These are phyloP conservation scores for Hybognathus amarus DNA, from an alignment of 2,797 vertebrate species.

Conservation along the genomic window DNA sequence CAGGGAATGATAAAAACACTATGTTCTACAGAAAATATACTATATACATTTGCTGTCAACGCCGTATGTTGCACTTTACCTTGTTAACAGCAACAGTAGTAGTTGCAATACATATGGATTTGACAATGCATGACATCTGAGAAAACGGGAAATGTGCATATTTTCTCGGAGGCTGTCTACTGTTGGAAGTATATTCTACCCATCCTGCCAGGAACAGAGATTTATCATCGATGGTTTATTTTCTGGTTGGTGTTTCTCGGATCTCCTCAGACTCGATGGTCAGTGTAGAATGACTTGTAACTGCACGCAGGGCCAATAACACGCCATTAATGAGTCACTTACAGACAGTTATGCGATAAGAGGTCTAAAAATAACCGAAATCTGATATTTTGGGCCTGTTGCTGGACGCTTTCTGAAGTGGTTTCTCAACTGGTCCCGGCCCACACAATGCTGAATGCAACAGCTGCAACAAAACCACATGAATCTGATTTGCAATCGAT, in stretches of 20 bases:
- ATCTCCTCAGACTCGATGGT: not conserved
- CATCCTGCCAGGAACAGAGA: not conserved
- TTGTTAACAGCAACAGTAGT: conserved; percentile 43
- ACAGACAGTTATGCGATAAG: conserved; percentile 68
- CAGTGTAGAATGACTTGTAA: not conserved
- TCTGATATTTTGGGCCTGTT: conserved; percentile 6
- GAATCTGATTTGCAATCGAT: not conserved
- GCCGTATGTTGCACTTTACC: conserved; percentile 29
- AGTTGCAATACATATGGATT: conserved; percentile 9
- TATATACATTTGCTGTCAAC: conserved; percentile 66
- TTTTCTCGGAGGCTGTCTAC: not conserved
- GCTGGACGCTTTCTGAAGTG: not conserved
- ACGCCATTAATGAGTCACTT: not conserved
- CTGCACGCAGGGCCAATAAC: not conserved
- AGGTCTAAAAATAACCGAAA: conserved; percentile 66
- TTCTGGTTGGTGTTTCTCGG: not conserved
- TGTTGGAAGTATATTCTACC: not conserved
- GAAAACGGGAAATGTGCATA: not conserved
- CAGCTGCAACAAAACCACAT: not conserved
- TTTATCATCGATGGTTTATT: not conserved
- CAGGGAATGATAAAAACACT: conserved; percentile 74
- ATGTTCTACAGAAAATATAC: conserved; percentile 76
- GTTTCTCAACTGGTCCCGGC: not conserved
- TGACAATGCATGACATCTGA: conserved; percentile 7
- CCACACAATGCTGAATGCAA: not conserved